Evolutionary conservation across 2,113 vertebrate species (phyloP).

Genomic region (Brachionichthys hirsutus): DNA sequence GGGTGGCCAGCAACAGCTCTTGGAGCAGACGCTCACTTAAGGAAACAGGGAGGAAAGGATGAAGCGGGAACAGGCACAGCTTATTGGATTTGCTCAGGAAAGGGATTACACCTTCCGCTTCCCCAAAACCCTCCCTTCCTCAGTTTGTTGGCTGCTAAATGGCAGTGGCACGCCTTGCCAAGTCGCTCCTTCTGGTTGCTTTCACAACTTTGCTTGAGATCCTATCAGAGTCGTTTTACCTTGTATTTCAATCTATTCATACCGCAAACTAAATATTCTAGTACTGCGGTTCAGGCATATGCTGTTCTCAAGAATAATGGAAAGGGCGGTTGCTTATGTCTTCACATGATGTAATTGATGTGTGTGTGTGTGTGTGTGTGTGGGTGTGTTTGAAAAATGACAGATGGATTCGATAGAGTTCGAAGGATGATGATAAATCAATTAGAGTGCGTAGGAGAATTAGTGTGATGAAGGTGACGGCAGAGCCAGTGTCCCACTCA

Average conservation of each 20-base stretch:
- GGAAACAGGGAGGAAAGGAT: constrained; percentile 22
- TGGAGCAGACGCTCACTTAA: constrained; percentile 29
- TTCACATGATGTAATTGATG: constrained; percentile 7
- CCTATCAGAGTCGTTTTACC: constrained; percentile 26
- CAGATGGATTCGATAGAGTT: constrained; percentile 41
- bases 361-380: constrained; percentile 10
- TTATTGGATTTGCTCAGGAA: constrained; percentile 62
- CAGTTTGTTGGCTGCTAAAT: constrained; percentile 19
- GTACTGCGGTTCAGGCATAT: background rate
- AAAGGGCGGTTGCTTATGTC: constrained; percentile 2
- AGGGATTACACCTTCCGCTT: constrained; percentile 57
- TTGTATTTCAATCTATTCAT: constrained; percentile 13
- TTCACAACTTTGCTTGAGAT: constrained; percentile 5
- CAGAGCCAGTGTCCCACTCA: constrained; percentile 41
- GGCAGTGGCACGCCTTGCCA: constrained; percentile 23
- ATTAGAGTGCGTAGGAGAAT: constrained; percentile 56
- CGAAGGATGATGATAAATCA: constrained; percentile 62
- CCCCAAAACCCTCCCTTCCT: constrained; percentile 19
- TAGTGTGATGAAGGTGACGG: constrained; percentile 60
- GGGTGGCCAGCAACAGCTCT: constrained; percentile 26
- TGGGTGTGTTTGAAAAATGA: constrained; percentile 31
- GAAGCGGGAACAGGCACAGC: constrained; percentile 5
- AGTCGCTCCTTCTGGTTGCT: constrained; percentile 1
- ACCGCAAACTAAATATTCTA: constrained; percentile 19
- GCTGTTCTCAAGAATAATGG: constrained; percentile 20